phyloP scores from a whole-genome alignment of 2,888 invertebrate genomes.

The Xiphydria camelus region DNA sequence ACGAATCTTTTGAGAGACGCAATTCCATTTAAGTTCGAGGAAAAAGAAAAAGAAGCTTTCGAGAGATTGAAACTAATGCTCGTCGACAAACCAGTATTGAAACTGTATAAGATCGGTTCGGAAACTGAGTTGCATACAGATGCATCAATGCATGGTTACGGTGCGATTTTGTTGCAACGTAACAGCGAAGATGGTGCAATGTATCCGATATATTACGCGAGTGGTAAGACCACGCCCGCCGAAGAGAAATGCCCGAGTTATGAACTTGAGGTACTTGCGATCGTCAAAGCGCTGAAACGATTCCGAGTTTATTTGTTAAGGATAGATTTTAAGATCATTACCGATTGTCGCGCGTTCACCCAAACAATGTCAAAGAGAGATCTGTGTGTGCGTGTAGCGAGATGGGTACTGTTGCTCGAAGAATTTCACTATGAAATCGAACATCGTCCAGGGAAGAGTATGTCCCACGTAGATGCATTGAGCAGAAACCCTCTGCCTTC shows the following conservation, averaged over 20 bases:
- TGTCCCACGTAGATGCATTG: slow-evolving; percentile 37
- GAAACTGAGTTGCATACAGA: slow-evolving; percentile 48
- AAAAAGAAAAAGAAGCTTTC: slow-evolving; percentile 25
- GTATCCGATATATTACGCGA: slow-evolving; percentile 44
- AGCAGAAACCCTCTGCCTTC: slow-evolving; percentile 26
- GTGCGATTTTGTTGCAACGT: slow-evolving; percentile 41
- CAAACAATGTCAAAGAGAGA: slow-evolving; percentile 36
- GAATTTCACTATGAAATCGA: slow-evolving; percentile 30
- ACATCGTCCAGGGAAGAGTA: slow-evolving; percentile 27
- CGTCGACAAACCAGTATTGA: slow-evolving; percentile 30
- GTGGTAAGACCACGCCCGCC: slow-evolving; percentile 33
- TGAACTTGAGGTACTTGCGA: slow-evolving; percentile 38
- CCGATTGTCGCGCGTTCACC: slow-evolving; percentile 37
- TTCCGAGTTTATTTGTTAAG: slow-evolving; percentile 36
- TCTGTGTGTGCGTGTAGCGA: slow-evolving; percentile 34
- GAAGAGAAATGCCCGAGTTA: slow-evolving; percentile 43
- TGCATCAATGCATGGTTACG: slow-evolving; percentile 42
- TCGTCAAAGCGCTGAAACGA: slow-evolving; percentile 29
- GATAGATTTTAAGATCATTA: slow-evolving; percentile 36
- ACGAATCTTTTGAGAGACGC: slow-evolving; percentile 29
- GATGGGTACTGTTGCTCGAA: slow-evolving; percentile 37
- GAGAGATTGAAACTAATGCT: slow-evolving; percentile 23
- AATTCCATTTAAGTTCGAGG: slow-evolving; percentile 27
- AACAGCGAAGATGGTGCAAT: slow-evolving; percentile 30
- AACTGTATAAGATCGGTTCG: slow-evolving; percentile 36